Evolutionary conservation across 2,888 invertebrate species (phyloP), one percentile per base, ranked within the genome.

Genomic region (Chloroclystis v-ata): DNA sequence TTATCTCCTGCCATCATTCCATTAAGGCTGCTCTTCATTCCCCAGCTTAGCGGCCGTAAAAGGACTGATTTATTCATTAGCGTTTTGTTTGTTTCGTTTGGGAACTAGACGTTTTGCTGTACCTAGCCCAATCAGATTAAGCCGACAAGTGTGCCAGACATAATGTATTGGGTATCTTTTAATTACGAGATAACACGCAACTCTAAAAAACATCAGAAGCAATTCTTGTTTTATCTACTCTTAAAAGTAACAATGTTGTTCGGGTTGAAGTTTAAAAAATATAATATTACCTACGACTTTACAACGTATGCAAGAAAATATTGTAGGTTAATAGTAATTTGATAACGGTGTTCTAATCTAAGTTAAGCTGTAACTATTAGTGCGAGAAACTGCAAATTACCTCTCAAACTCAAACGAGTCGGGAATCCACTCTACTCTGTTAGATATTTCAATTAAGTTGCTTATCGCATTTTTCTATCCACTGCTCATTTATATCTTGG

Each of bases 1-100:
- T 61, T 67, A 72, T 74, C 74, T 59, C 29, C 13, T 14, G 40
- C 43, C 43, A 72, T 70, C 68, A 61, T 51, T 61, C 63, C 64
- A 67, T 70, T 69, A 70, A 49, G 43, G 51, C 42, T 30, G 44
- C 39, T 12, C 43, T 37, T 29, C 38, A 24, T 29, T 33, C 37
- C 29, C 26, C 32, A 32, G 37, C 30, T 47, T 47, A 30, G 37
- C 24, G 32, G 35, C 24, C 39, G n/a, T 28, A 33, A 24, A 46
- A 28, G 10, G 40, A 26, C 38, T 43, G 16, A 43, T 37, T 40
- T 40, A 37, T 44, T 30, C 1, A 11, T 10, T 28, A 12, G 9
- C 13, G 30, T 12, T 20, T 29, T 25, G 39, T 39, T 40, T 25
- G 28, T 5, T 39, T 33, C 9, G 24, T 28, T 39, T 35, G 29